Base-by-base conservation (phyloP, 2,888 invertebrate genomes). In the Aquatica leii region DNA sequence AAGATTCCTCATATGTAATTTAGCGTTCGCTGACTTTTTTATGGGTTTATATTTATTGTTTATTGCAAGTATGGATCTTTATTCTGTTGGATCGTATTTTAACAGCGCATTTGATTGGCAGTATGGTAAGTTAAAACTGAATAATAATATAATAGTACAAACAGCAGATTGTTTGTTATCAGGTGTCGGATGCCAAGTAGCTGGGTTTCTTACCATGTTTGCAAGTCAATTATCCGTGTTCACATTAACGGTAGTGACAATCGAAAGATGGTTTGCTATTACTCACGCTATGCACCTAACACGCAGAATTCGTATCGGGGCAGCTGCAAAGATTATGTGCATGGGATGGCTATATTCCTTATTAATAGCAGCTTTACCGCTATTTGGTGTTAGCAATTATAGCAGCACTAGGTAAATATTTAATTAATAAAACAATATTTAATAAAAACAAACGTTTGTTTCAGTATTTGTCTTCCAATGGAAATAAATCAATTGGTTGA, bases 71-170 rank as follows among this genome's bases (percentile, higher is more conserved):
- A 91, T 94, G 75, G 96, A 97, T 81, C 84, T 91, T 0, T 88
- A 90, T 71, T 95, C 95, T 0, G 89, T 91, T 74, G 93, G 94
- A 1, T 89, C 89, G 68, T 96, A 95, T 82, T 95, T 95, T 81
- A 95, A 95, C 80, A 91, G 90, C 79, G 95, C 95, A 1, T 95
- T 91, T 73, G 90, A 91, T 75, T 96, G 96, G 95, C 95, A 96
- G 81, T 87, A 88, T 70, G 89, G 90, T 86, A 37, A 52, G 52
- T 31, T 31, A 24, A n/a, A n/a, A 6, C 40, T 40, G 9, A 4
- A 5, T 31, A 31, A 31, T 31, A n/a, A n/a, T n/a, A n/a, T n/a
- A n/a, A n/a, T n/a, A n/a, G n/a, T n/a, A n/a, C n/a, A n/a, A n/a
- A n/a, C n/a, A n/a, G n/a, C n/a, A n/a, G n/a, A n/a, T n/a, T n/a